Evolutionary conservation across 2,113 vertebrate genomes (phyloP).

Genomic region (Bungarus multicinctus): DNA sequence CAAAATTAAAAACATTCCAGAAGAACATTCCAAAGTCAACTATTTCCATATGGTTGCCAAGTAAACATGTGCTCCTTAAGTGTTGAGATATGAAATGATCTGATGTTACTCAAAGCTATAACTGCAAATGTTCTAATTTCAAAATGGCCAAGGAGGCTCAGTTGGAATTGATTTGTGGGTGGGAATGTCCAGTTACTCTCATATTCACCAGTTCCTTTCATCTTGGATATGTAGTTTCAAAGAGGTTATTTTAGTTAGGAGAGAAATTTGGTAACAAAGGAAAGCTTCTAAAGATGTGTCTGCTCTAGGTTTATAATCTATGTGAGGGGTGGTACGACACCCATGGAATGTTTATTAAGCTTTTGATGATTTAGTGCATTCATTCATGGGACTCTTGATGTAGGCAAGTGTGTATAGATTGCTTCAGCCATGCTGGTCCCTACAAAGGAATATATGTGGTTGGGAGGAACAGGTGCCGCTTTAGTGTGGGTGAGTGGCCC

Average conservation of each 20-base stretch:
- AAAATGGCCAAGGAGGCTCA: not conserved
- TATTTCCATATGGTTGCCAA: not conserved
- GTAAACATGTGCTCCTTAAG: not conserved
- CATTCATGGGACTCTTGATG: not conserved
- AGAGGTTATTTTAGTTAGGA: not conserved
- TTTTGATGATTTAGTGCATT: conserved; percentile 11
- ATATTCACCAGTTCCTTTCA: not conserved
- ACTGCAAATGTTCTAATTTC: not conserved
- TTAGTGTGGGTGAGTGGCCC: not conserved
- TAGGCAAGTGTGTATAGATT: not conserved
- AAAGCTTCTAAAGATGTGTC: not conserved
- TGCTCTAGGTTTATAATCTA: conserved; percentile 8
- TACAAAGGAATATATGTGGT: not conserved
- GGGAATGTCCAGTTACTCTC: not conserved
- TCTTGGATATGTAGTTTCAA: fast-evolving
- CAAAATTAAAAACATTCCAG: not conserved
- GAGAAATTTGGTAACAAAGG: not conserved
- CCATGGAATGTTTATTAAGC: not conserved
- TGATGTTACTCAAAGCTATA: not conserved
- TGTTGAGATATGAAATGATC: not conserved
- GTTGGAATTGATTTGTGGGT: not conserved
- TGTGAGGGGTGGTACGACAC: not conserved
- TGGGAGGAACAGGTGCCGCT: not conserved
- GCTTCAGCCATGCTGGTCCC: not conserved
- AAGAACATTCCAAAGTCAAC: not conserved